Evolutionary conservation across 2,797 vertebrate species (phyloP), one percentile per base, ranked within the genome.

Genomic region (Enteromius radiatus): DNA sequence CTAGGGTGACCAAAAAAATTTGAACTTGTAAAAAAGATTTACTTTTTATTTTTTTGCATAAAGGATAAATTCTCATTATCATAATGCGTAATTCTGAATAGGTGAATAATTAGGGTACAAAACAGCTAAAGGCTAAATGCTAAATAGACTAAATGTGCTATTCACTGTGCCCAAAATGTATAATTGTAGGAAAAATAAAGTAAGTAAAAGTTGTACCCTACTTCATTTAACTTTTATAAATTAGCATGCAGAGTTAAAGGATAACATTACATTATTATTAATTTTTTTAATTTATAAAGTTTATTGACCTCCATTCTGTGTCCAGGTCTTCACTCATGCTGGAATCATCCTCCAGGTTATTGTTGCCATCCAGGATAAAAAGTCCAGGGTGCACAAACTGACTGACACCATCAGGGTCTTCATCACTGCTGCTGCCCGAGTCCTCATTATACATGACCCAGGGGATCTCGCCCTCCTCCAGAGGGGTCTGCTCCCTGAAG

Each of bases 311-410:
- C 95, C 95, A 95, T 76, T 96, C 95, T 21, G 92, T 90, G 63
- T 96, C 95, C 38, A 95, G 84, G 78, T 95, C 95, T 86, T 96
- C 95, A 85, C 93, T 95, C 86, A 94, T 89, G 82, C 94, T 96
- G 63, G 94, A 96, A 88, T 96, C 94, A 84, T 95, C 95, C 74
- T 95, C 95, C 45, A 94, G 88, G 86, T 95, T 96, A 82, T 96
- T 95, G 93, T 94, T 94, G 1, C 91, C 93, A 67, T 94, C 93
- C 83, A 96, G 81, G 88, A 95, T 89, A 75, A 95, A 94, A 68
- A 95, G 93, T 28, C 91, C 94, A 54, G 93, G 92, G 84, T 91
- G 89, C 4, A 93, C 85, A 86, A 94, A 93, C 75, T 92, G 93
- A 86, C 86, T 87, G 49, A 89, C 14, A 14, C 90, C 87, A 52